phyloP scores from a whole-genome alignment of 2,888 invertebrate species.

The Scaptomyza flava region DNA sequence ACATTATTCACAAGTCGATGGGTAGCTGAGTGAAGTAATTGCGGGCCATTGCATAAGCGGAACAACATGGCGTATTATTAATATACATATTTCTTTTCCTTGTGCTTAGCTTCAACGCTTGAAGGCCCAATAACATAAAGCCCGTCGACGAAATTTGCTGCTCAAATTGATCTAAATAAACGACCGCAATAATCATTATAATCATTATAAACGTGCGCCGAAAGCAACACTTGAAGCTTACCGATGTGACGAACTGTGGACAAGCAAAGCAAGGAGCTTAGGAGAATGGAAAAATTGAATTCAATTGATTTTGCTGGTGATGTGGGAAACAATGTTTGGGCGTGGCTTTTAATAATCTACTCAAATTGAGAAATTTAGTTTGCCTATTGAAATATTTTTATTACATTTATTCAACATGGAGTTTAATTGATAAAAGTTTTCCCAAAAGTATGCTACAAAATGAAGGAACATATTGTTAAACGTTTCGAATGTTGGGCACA shows the following conservation, averaged over 20 bases:
- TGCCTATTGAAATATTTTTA: not conserved
- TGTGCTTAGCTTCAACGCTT: constrained; percentile 14
- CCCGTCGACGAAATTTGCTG: not conserved
- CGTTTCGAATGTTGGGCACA: too few species aligned
- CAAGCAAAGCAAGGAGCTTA: not conserved
- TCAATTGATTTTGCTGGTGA: not conserved
- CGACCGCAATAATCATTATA: constrained; percentile 28
- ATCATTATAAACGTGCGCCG: constrained; percentile 43
- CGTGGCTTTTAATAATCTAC: not conserved
- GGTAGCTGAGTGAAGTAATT: constrained; percentile 38
- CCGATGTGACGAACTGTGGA: not conserved
- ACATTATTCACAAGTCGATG: constrained; percentile 58
- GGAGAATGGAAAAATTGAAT: constrained; percentile 2
- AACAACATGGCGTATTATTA: constrained; percentile 62
- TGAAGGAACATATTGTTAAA: not conserved
- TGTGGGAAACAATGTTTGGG: not conserved
- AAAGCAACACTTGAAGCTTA: constrained; percentile 33
- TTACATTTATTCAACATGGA: not conserved
- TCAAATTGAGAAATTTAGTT: not conserved
- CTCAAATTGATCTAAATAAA: constrained; percentile 36
- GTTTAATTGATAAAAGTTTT: not conserved
- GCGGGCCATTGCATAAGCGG: constrained; percentile 41
- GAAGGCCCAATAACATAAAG: constrained; percentile 17
- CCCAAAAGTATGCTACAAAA: constrained; percentile 51
- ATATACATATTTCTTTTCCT: constrained; percentile 32